Evolutionary conservation across 2,113 vertebrate genomes (phyloP), one percentile per base, ranked within the genome.

Genomic region (Laticauda laticaudata): DNA sequence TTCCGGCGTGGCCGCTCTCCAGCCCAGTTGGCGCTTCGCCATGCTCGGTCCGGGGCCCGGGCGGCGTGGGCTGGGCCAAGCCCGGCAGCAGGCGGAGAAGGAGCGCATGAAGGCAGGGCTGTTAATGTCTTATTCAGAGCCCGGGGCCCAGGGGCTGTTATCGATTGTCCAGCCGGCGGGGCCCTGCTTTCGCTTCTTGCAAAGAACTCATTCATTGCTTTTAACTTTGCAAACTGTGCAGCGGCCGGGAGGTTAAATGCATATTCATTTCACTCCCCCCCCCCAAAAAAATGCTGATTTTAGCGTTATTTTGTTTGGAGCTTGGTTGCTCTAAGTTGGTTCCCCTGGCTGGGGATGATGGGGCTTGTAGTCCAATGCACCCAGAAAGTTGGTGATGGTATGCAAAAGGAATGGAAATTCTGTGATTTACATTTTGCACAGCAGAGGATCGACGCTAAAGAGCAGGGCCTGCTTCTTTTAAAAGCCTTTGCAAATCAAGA

Each of bases 41-140:
- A 94, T 95, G 55, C 95, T 94, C 87, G 55, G 92, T 89, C 92
- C 93, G 26, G 95, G 96, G 95, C 90, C 45, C 43, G 8, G 87
- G 15, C 21, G 20, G 18, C 29, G 29, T 55, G 64, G 87, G 91
- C 53, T 53, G 45, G 88, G 86, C 89, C 23, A 24, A 9, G 4
- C 45, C 7, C 3, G 34, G 5, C 3, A 10, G n/a, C 18, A 23
- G 75, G n/a, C 59, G 81, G 87, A 89, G 57, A 48, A 21, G 3
- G 26, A 5, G 24, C 57, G 29, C 29, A 24, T 9, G 11, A 81
- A 81, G 18, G 18, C 21, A n/a, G 39, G 54, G 87, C 87, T 26
- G 18, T 26, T 81, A 21, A 75, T 89, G 51, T 5, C 12, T 7
- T 6, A 91, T 90, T 48, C 92, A 90, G 86, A 11, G 57, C 34